Evolutionary conservation across 2,113 vertebrate genomes (phyloP).

Genomic region (zebrafish (Danio rerio)): GRCz12tu NC_133191.1:49077501-49078000

Average conservation of each 20-base stretch:
- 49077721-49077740: constrained; percentile 51
- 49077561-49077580: constrained; percentile 4
- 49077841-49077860: constrained; percentile 34
- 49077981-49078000: too few species aligned
- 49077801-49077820: not conserved
- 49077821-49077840: not conserved
- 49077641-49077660: constrained; percentile 66
- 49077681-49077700: constrained; percentile 48
- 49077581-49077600: not conserved
- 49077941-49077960: constrained; percentile 9
- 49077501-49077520: not conserved
- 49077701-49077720: constrained; percentile 28
- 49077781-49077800: constrained; percentile 38
- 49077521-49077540: not conserved
- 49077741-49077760: constrained; percentile 35
- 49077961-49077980: not conserved
- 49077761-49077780: constrained; percentile 32
- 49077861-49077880: constrained; percentile 29
- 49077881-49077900: constrained; percentile 12
- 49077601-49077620: constrained; percentile 64
- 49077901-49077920: not conserved
- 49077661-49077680: constrained; percentile 59
- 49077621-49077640: constrained; percentile 63
- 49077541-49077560: not conserved
- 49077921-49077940: not conserved